Percentiles rank a stretch among this genome's conserved stretches.
phyloP scores from a whole-genome alignment of 2,888 invertebrate species.

The Tenthredo amoena region DNA sequence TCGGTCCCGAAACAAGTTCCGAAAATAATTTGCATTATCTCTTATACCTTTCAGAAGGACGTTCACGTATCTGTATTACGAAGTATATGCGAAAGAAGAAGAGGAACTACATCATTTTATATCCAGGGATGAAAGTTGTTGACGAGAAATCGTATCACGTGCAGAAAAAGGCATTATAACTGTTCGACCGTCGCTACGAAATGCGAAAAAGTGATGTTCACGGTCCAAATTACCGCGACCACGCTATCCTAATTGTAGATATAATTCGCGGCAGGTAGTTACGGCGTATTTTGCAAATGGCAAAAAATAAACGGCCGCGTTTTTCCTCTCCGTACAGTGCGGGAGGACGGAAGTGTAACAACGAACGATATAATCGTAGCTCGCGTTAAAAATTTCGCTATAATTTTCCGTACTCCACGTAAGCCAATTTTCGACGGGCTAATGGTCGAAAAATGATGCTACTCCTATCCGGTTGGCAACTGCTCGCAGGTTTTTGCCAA shows the following conservation, averaged over 20 bases:
- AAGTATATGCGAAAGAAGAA: too few relatives aligned
- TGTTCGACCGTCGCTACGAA: background rate
- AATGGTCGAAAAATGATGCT: background rate
- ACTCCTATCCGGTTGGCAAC: background rate
- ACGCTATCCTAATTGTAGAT: background rate
- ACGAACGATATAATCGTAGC: background rate
- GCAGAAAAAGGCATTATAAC: background rate
- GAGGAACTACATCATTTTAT: too few relatives aligned
- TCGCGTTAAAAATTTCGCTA: background rate
- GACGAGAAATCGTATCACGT: too few relatives aligned
- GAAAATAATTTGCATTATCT: background rate
- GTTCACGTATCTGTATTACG: background rate
- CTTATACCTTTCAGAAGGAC: background rate
- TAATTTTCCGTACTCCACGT: background rate
- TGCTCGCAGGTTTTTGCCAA: background rate
- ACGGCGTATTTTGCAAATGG: background rate
- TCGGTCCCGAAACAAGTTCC: background rate
- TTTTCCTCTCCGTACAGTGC: background rate
- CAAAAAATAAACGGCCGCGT: background rate
- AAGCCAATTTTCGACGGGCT: background rate
- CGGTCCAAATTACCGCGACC: background rate
- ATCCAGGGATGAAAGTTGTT: too few relatives aligned
- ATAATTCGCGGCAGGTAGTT: background rate
- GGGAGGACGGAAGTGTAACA: background rate
- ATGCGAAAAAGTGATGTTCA: background rate